Percentiles rank a stretch among this genome's conserved stretches.
These are phyloP conservation scores for Oreotrochilus melanogaster DNA, from an alignment of 2,113 vertebrate species.

Conservation along the genomic window DNA sequence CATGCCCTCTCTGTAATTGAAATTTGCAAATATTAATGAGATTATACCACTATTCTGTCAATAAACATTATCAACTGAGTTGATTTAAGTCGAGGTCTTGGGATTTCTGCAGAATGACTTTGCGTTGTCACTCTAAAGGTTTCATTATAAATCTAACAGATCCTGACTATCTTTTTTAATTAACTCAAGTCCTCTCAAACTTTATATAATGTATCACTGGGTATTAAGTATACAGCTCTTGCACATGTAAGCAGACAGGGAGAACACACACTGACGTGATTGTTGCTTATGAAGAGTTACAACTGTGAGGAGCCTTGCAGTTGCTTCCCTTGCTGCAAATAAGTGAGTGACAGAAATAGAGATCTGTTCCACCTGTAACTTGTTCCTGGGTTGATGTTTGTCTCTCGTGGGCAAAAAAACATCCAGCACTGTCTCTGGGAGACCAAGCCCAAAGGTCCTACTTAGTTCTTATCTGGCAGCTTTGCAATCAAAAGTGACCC, in stretches of 20 bases:
- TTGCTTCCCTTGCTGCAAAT: not conserved
- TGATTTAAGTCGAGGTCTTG: slow-evolving; percentile 41
- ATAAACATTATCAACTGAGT: slow-evolving; percentile 52
- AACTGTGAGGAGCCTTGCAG: not conserved
- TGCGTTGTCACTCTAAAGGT: slow-evolving; percentile 21
- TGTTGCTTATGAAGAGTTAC: not conserved
- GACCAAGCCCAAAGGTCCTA: not conserved
- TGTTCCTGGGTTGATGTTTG: not conserved
- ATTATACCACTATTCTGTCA: slow-evolving; percentile 40
- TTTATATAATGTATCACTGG: not conserved
- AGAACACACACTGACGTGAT: not conserved
- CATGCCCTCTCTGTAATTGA: slow-evolving; percentile 41
- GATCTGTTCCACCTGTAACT: not conserved
- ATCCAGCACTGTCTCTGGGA: not conserved
- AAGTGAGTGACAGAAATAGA: not conserved
- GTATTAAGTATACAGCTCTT: not conserved
- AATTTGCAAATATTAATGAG: slow-evolving; percentile 65
- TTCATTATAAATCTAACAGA: slow-evolving; percentile 6
- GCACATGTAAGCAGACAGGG: not conserved
- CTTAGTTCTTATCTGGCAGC: not conserved
- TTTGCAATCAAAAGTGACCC: not conserved
- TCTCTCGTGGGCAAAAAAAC: not conserved
- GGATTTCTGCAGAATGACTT: slow-evolving; percentile 33
- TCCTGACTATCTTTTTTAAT: slow-evolving; percentile 12
- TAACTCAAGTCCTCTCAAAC: slow-evolving; percentile 53